Percentiles rank a stretch among this genome's conserved stretches.
Evolutionary conservation across 2,888 invertebrate species (phyloP).

Genomic region (Oscheius sp.): DNA sequence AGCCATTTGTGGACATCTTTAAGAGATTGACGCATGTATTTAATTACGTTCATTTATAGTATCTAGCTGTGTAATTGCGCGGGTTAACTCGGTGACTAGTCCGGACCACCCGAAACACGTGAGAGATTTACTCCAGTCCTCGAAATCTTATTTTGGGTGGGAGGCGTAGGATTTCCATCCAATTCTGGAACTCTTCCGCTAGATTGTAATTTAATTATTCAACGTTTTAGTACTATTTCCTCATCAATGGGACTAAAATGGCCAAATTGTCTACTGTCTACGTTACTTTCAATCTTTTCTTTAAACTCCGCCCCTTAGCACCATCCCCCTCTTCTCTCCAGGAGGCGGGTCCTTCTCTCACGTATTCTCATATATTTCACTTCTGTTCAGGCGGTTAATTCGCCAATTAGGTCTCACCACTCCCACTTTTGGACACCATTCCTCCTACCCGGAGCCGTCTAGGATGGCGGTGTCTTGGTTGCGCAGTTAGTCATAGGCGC

Average conservation of each 20-base stretch:
- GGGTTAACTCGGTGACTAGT: background rate
- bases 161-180: slow-evolving; percentile 1
- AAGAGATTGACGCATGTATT: slow-evolving; percentile 21
- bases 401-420: background rate
- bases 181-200: background rate
- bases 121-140: background rate
- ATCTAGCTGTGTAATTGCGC: slow-evolving; percentile 19
- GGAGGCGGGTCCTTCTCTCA: slow-evolving; percentile 8
- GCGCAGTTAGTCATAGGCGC: background rate
- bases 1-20: background rate
- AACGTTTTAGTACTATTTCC: background rate
- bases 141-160: slow-evolving; percentile 17
- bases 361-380: slow-evolving; percentile 10
- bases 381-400: slow-evolving; percentile 27
- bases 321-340: slow-evolving; percentile 15
- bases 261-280: background rate
- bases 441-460: background rate
- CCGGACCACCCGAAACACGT: slow-evolving; percentile 1
- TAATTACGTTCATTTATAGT: slow-evolving; percentile 33
- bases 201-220: slow-evolving; percentile 3
- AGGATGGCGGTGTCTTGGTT: too few species aligned
- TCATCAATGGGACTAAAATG: background rate
- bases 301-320: slow-evolving; percentile 12
- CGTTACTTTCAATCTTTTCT: background rate
- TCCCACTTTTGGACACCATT: background rate